Evolutionary conservation across 92 coral and sea anemone species (phyloP).

Genomic region (Parazoanthus darwini): DNA sequence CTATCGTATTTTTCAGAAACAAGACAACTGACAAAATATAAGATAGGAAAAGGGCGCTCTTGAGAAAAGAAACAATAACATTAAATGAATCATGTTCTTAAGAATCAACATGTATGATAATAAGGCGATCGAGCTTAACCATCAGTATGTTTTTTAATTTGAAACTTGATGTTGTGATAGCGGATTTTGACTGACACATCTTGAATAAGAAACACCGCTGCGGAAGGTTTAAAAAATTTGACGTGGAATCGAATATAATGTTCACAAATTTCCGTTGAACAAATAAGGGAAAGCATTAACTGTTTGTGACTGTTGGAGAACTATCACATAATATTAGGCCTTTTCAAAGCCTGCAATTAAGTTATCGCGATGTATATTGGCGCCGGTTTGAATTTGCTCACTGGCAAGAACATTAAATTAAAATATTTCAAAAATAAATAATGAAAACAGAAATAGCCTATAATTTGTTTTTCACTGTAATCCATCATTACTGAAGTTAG

Average conservation of each 20-base stretch:
- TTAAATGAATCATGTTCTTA: neutral
- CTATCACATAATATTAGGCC: neutral
- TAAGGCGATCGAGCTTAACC: neutral
- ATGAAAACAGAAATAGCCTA: neutral
- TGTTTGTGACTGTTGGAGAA: neutral
- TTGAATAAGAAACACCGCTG: neutral
- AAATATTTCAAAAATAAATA: no score
- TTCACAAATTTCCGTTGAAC: no score
- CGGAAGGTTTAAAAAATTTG: neutral
- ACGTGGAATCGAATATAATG: neutral
- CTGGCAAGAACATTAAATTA: no score
- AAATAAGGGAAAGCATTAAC: neutral
- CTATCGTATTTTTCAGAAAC: neutral
- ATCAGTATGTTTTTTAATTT: neutral
- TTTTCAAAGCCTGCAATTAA: neutral
- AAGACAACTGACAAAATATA: neutral
- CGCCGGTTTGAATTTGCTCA: no score
- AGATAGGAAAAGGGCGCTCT: neutral
- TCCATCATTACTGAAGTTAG: neutral
- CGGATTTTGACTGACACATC: neutral
- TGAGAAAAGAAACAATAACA: neutral
- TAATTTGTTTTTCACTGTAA: neutral
- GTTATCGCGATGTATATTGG: neutral
- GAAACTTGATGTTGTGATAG: neutral
- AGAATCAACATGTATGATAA: neutral